Percentiles rank a stretch among this genome's conserved stretches.
Conservation (phyloP, 2,113 vertebrate genomes). For the Etia nguti region DNA sequence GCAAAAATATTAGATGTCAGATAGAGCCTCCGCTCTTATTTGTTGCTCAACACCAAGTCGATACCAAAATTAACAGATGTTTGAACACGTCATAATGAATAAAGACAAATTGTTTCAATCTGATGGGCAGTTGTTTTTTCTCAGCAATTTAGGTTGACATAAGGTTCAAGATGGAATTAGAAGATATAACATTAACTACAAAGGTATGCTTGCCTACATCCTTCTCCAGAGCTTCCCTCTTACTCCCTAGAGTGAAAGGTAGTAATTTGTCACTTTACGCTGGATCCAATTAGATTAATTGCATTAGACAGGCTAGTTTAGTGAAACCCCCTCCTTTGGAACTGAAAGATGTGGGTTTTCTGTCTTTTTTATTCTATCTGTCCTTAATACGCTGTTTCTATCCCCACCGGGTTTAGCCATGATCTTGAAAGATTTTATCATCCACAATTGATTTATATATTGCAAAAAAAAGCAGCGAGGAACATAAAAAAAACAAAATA, state of each 20-base stretch:
- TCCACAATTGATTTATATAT: not conserved
- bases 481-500: not conserved
- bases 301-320: slow-evolving; percentile 88
- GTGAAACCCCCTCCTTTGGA: slow-evolving; percentile 82
- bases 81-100: not conserved
- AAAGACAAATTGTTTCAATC: slow-evolving; percentile 32
- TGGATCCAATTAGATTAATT: slow-evolving; percentile 94
- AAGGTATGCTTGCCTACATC: slow-evolving; percentile 53
- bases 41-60: not conserved
- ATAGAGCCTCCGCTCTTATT: not conserved
- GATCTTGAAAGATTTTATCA: slow-evolving; percentile 50
- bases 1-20: not conserved
- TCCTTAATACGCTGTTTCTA: slow-evolving; percentile 28
- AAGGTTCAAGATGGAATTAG: slow-evolving; percentile 45
- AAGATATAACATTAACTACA: slow-evolving; percentile 58
- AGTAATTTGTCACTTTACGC: slow-evolving; percentile 93
- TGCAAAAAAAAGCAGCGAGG: not conserved
- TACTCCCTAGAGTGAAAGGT: slow-evolving; percentile 82
- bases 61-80: slow-evolving; percentile 2
- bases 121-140: slow-evolving; percentile 2
- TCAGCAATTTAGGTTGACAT: slow-evolving; percentile 24
- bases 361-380: slow-evolving; percentile 73
- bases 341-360: slow-evolving; percentile 81
- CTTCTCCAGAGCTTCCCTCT: slow-evolving; percentile 55
- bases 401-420: slow-evolving; percentile 28